Evolutionary conservation across 2,888 invertebrate species (phyloP).

Genomic region (Nemurella pictetii): DNA sequence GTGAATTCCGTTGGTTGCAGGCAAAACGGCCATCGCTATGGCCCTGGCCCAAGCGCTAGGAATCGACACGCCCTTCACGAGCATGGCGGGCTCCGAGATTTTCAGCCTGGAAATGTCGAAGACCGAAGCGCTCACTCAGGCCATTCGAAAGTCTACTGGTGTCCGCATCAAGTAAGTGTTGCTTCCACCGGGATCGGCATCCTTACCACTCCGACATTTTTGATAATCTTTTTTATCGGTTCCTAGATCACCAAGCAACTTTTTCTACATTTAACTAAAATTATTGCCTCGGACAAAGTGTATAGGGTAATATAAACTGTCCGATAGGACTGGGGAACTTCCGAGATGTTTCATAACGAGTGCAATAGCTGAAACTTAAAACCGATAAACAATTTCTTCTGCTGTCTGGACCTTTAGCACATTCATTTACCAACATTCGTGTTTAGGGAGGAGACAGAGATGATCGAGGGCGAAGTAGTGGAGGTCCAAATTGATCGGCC

Average conservation of each 20-base stretch:
- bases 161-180: conserved; percentile 82
- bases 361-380: too few relatives aligned
- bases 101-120: conserved; percentile 99
- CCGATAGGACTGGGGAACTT: too few relatives aligned
- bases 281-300: too few relatives aligned
- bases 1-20: conserved; percentile 52
- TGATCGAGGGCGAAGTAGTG: conserved; percentile 98
- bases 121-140: conserved; percentile 96
- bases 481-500: conserved; percentile 96
- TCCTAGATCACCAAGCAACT: too few relatives aligned
- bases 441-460: conserved; percentile 98
- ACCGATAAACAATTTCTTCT: too few relatives aligned
- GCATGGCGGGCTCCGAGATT: conserved; percentile 98
- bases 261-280: too few relatives aligned
- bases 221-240: too few relatives aligned
- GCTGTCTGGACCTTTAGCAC: background rate
- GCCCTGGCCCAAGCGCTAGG: conserved; percentile 93
- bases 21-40: conserved; percentile 99
- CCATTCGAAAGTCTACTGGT: conserved; percentile 95
- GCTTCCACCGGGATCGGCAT: background rate
- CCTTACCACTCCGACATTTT: too few relatives aligned
- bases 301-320: too few relatives aligned
- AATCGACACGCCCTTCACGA: conserved; percentile 95
- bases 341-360: too few relatives aligned
- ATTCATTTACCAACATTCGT: background rate